phyloP scores from a whole-genome alignment of 1,140 invertebrate genomes.

The Drosophila setifemur region DNA sequence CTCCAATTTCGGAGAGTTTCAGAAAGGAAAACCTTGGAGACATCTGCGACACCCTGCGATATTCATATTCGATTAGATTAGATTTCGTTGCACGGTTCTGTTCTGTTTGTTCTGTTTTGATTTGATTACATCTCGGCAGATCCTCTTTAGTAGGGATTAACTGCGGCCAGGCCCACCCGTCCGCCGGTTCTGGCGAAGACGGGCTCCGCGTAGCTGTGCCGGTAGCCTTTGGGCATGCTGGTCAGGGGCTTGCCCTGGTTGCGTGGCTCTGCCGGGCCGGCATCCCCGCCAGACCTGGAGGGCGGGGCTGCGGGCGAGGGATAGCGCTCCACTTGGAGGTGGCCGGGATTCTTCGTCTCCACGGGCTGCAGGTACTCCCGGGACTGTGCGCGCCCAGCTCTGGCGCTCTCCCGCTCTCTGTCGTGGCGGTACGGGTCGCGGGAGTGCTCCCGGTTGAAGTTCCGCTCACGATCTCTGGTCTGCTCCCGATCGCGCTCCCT shows the following conservation, averaged over 20 bases:
- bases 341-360: slow-evolving; percentile 40
- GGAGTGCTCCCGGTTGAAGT: slow-evolving; percentile 50
- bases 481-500: no score
- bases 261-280: neutral
- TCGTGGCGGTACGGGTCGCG: slow-evolving; percentile 57
- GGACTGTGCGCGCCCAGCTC: slow-evolving; percentile 54
- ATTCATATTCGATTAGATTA: slow-evolving; percentile 27
- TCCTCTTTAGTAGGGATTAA: slow-evolving; percentile 79
- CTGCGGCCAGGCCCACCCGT: slow-evolving; percentile 77
- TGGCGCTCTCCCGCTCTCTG: slow-evolving; percentile 1
- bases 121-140: neutral
- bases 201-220: slow-evolving; percentile 84
- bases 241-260: slow-evolving; percentile 48
- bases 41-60: neutral
- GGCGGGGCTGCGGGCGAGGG: slow-evolving; percentile 58
- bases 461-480: slow-evolving; percentile 38
- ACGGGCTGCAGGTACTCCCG: slow-evolving; percentile 54
- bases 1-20: no score
- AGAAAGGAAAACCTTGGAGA: neutral
- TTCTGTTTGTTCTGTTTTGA: neutral
- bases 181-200: slow-evolving; percentile 76
- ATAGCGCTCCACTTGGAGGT: slow-evolving; percentile 57
- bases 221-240: slow-evolving; percentile 82
- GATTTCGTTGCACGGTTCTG: slow-evolving; percentile 50
- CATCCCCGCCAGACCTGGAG: slow-evolving; percentile 11